phyloP scores from a whole-genome alignment of 2,113 vertebrate genomes.

The Tragelaphus scriptus region DNA sequence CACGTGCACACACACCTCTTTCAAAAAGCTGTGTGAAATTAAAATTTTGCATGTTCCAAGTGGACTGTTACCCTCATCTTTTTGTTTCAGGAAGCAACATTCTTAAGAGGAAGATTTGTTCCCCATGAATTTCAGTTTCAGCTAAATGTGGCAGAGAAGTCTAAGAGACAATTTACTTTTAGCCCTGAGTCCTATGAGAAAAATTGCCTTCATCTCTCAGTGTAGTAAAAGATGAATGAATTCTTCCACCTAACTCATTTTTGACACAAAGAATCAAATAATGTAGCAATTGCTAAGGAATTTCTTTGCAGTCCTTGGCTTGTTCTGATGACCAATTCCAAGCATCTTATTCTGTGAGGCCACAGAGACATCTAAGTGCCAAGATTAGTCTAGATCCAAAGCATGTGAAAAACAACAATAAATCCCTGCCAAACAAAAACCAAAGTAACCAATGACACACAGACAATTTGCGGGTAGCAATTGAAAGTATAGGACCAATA shows the following conservation, averaged over 20 bases:
- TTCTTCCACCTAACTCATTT: constrained; percentile 35
- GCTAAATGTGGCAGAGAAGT: neutral
- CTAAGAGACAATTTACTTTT: constrained; percentile 9
- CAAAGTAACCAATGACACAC: neutral
- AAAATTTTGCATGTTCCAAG: neutral
- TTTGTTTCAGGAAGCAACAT: neutral
- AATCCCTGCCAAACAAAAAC: neutral
- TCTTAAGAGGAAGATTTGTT: neutral
- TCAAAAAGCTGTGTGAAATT: neutral
- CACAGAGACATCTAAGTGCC: neutral
- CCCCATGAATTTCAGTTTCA: constrained; percentile 27
- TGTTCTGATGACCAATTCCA: constrained; percentile 28
- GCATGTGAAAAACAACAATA: neutral
- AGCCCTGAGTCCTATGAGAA: neutral
- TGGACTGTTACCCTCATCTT: neutral
- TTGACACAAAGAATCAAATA: constrained; percentile 41
- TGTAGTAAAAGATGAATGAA: constrained; percentile 43
- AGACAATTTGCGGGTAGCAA: neutral
- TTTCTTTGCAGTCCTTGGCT: constrained; percentile 12
- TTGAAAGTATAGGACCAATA: neutral
- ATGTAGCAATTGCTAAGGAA: constrained; percentile 31
- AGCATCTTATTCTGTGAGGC: constrained; percentile 15
- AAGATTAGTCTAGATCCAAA: neutral
- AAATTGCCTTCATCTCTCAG: neutral
- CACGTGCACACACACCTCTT: fast-evolving